Conservation (phyloP, 2,113 vertebrate genomes). For the Sciurus niger region DNA sequence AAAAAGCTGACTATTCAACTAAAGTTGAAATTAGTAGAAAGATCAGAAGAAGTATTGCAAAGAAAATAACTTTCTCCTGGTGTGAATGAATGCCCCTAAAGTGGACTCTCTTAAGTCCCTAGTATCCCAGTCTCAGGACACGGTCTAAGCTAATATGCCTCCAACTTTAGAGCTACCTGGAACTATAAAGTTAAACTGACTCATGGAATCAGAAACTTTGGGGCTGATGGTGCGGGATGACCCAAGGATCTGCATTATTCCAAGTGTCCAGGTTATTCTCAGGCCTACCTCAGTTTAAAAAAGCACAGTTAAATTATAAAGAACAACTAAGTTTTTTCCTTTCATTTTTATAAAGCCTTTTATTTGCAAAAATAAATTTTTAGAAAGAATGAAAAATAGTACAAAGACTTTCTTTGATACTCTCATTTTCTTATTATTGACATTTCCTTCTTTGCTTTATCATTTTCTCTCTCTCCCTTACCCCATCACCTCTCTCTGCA, state of each 20-base stretch:
- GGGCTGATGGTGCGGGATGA: background rate
- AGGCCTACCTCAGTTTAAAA: background rate
- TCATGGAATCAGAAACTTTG: background rate
- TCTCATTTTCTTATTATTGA: background rate
- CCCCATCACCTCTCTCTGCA: background rate
- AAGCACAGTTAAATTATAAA: background rate
- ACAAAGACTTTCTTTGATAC: conserved; percentile 2
- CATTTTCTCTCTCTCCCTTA: too few species aligned
- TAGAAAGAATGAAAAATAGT: background rate
- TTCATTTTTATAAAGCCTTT: background rate
- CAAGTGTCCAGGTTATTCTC: background rate
- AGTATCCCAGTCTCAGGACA: background rate
- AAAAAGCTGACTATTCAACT: too few species aligned
- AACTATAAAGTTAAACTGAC: background rate
- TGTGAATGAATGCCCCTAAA: background rate
- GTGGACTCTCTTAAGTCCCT: background rate
- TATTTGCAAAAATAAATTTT: conserved; percentile 44
- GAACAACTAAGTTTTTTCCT: background rate
- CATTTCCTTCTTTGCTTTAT: background rate
- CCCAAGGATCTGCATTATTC: background rate
- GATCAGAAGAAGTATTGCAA: background rate
- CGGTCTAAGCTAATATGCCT: background rate
- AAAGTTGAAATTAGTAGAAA: background rate
- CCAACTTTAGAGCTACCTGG: background rate
- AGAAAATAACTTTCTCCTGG: background rate